Evolutionary conservation across 1,140 invertebrate genomes (phyloP), one percentile per base, ranked within the genome.

Genomic region (Euura saliciscinereae): DNA sequence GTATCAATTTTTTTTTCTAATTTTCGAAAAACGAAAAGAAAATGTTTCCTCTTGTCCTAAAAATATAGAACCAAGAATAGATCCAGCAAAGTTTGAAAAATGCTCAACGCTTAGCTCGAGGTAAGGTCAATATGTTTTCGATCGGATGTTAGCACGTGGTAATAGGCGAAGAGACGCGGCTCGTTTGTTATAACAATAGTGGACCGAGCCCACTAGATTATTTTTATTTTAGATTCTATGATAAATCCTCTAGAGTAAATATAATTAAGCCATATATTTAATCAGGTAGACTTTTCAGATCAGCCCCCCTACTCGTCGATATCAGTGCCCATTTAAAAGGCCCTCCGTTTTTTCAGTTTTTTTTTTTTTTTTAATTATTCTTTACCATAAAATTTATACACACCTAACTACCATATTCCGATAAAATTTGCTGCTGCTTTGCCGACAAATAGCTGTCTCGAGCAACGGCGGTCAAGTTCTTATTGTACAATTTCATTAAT

Each of bases 181-280:
- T 80, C 77, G 76, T 74, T 78, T 82, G 80, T 80, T 59, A n/a
- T 59, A 83, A 84, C 82, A 77, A 83, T 85, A 78, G 79, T 80
- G 83, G 80, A 83, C 80, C 28, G 28, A 82, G 79, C 80, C 78
- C 76, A 79, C 77, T 76, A 77, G 79, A 83, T 82, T 81, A 82
- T 79, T 77, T 75, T 83, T 76, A 78, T 85, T 85, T 83, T 85
- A 28, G 28, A 82, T 81, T 86, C 85, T 86, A 86, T 86, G 84
- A 83, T 86, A 85, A 86, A 85, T 84, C 83, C 84, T 86, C 85
- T 82, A 85, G 83, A 85, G 83, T 85, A 86, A 85, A 85, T 85
- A 86, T 81, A 86, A 86, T 86, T 86, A 86, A 86, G 83, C 82
- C 85, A 86, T 86, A 86, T 84, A 86, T 86, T 86, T 86, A 86